A percentile compares a stretch with the other conserved stretches of the same genome.
Conservation (phyloP, 2,797 vertebrate genomes). For the Mus caroli region DNA sequence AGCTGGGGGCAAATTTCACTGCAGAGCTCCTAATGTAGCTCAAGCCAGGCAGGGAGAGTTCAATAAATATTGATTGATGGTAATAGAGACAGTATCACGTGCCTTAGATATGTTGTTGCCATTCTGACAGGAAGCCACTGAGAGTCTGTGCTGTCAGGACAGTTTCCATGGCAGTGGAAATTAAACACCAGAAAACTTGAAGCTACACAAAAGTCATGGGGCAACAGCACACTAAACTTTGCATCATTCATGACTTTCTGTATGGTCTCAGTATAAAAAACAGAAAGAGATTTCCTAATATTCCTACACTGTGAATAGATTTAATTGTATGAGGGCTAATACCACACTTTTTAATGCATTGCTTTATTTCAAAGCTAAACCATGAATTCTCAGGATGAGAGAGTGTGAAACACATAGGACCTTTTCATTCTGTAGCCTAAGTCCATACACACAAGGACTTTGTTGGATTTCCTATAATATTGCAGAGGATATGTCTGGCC, state of each 20-base stretch:
- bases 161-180: slow-evolving; percentile 85
- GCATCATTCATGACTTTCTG: slow-evolving; percentile 57
- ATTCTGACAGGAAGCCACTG: slow-evolving; percentile 71
- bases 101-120: slow-evolving; percentile 75
- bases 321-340: not conserved
- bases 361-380: not conserved
- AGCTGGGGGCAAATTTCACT: slow-evolving; percentile 49
- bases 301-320: not conserved
- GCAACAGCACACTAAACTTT: slow-evolving; percentile 40
- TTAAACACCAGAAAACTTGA: slow-evolving; percentile 76
- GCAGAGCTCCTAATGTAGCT: slow-evolving; percentile 11
- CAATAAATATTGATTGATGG: slow-evolving; percentile 84
- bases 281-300: not conserved
- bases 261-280: slow-evolving; percentile 53
- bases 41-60: slow-evolving; percentile 52
- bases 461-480: not conserved
- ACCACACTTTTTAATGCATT: not conserved
- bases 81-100: slow-evolving; percentile 76
- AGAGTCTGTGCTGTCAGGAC: slow-evolving; percentile 53
- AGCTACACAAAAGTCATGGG: slow-evolving; percentile 68
- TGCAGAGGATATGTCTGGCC: not conserved
- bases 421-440: not conserved
- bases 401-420: not conserved
- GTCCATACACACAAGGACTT: not conserved
- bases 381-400: not conserved